These are phyloP conservation scores for Micropoecilia bifurca DNA, from an alignment of 2,797 vertebrate genomes.

Conservation along the genomic window DNA sequence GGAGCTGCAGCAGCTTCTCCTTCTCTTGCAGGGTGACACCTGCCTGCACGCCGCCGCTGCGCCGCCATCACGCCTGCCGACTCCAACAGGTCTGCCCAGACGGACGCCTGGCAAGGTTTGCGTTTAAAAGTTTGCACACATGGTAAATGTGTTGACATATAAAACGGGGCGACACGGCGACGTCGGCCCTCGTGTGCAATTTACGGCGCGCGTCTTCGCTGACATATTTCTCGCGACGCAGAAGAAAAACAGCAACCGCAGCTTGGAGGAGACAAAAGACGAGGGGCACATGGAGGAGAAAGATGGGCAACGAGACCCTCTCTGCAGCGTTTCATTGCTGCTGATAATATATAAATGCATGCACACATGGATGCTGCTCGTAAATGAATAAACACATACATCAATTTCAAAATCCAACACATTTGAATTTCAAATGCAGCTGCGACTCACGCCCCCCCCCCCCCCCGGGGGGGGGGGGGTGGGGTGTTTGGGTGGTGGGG, in stretches of 20 bases:
- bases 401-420: conserved; percentile 77
- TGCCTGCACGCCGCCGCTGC: not conserved
- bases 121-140: conserved; percentile 18
- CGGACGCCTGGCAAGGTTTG: not conserved
- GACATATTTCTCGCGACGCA: conserved; percentile 22
- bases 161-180: conserved; percentile 8
- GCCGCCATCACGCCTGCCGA: conserved; percentile 13
- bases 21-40: conserved; percentile 3
- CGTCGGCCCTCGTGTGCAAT: conserved; percentile 39
- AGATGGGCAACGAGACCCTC: conserved; percentile 29
- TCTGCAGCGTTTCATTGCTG: conserved; percentile 55
- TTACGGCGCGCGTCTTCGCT: conserved; percentile 31
- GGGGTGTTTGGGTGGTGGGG: too few species aligned
- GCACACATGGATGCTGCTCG: conserved; percentile 72
- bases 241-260: conserved; percentile 15
- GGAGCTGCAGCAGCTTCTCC: not conserved
- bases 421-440: conserved; percentile 79
- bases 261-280: conserved; percentile 43
- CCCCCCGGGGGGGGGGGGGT: too few species aligned
- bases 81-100: conserved; percentile 45
- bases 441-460: not conserved
- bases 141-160: conserved; percentile 40
- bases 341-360: conserved; percentile 74
- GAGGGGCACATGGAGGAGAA: conserved; percentile 14
- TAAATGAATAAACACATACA: conserved; percentile 81